A percentile compares a stretch with the other conserved stretches of the same genome.
Conservation (phyloP, 2,888 invertebrate species). For the Ischnura elegans region DNA sequence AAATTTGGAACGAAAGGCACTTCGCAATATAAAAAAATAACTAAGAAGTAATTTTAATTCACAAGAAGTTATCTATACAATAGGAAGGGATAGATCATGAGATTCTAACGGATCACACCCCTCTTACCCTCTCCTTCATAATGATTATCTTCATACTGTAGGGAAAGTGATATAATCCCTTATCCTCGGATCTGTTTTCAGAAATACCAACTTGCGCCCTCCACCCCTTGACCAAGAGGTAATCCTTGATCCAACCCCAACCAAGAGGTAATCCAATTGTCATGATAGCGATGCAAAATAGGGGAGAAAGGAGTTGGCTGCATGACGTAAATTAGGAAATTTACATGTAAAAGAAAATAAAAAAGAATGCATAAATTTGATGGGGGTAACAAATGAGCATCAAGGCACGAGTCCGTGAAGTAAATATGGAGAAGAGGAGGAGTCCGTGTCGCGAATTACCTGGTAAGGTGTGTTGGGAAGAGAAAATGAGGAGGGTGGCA, state of each 20-base stretch:
- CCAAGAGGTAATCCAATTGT: no score
- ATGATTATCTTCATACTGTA: no score
- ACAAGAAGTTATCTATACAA: not conserved
- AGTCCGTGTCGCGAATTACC: slow-evolving; percentile 5
- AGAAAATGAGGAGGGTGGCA: not conserved
- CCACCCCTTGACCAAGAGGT: no score
- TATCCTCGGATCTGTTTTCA: no score
- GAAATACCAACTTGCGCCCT: no score
- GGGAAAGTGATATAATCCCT: no score
- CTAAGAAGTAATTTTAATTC: no score
- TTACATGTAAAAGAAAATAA: not conserved
- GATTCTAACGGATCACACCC: no score
- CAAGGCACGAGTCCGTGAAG: not conserved
- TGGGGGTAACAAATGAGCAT: not conserved
- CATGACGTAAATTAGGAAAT: not conserved
- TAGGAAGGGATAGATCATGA: not conserved
- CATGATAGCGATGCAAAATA: not conserved
- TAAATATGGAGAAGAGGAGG: slow-evolving; percentile 16
- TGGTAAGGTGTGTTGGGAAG: not conserved
- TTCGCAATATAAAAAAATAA: no score
- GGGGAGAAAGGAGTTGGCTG: not conserved
- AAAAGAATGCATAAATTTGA: not conserved
- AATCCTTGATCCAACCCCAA: no score
- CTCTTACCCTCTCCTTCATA: no score
- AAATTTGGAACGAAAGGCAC: not conserved